Evolutionary conservation across 2,797 vertebrate species (phyloP).

Genomic region (Eurystomus glaucurus): DNA sequence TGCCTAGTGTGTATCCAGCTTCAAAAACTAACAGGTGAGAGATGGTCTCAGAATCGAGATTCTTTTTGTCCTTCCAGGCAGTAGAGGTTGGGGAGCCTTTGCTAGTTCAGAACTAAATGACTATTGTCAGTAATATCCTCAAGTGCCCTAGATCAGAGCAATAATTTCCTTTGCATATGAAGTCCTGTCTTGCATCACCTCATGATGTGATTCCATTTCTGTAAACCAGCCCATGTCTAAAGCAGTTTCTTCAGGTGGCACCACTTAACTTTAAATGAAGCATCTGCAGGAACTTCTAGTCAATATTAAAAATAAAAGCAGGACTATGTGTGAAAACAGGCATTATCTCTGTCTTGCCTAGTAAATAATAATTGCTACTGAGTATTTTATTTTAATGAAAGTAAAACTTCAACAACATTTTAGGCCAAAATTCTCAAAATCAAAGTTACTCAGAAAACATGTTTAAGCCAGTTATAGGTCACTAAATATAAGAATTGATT

Average conservation of each 20-base stretch:
- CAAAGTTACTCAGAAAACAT: neutral
- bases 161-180: neutral
- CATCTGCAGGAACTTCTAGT: neutral
- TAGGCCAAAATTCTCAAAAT: neutral
- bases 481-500: neutral
- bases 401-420: neutral
- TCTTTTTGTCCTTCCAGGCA: neutral
- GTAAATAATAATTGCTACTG: neutral
- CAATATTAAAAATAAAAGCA: neutral
- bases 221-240: neutral
- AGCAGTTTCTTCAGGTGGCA: neutral
- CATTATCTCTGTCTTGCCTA: neutral
- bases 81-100: neutral
- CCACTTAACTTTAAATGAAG: neutral
- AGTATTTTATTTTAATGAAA: neutral
- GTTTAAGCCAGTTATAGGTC: neutral
- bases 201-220: neutral
- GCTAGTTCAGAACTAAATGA: neutral
- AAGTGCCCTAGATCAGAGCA: neutral
- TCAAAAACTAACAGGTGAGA: neutral
- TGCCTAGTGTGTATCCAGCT: neutral
- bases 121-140: neutral
- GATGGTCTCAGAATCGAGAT: neutral
- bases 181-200: neutral
- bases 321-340: neutral